These are phyloP conservation scores for Zoanthus sociatus DNA, from an alignment of 92 coral and sea anemone species.

Conservation along the genomic window DNA sequence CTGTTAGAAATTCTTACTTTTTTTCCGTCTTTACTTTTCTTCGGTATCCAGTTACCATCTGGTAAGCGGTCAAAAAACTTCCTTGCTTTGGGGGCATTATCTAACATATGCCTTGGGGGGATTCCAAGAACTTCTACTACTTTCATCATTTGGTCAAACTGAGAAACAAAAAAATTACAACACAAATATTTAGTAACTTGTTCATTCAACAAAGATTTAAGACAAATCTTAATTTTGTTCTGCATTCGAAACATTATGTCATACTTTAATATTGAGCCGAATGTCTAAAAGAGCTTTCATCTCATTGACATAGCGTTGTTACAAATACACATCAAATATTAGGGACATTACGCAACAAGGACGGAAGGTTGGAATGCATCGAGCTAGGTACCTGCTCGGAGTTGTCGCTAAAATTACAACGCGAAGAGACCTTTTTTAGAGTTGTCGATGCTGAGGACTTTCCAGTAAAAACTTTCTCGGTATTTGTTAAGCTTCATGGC, in stretches of 20 bases:
- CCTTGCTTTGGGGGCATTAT: conserved; percentile 92
- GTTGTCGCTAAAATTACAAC: no score
- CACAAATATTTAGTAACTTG: not conserved
- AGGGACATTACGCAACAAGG: no score
- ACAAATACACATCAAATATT: no score
- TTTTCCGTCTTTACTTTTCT: conserved; percentile 91
- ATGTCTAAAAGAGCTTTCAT: no score
- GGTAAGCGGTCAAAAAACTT: conserved; percentile 94
- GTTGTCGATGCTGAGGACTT: no score
- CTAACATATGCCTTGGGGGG: conserved; percentile 94
- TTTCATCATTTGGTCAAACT: conserved; percentile 99
- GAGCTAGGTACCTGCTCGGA: no score
- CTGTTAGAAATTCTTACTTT: conserved; percentile 64
- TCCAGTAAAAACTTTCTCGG: no score
- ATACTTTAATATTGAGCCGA: no score
- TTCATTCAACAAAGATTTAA: not conserved
- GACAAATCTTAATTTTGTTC: not conserved
- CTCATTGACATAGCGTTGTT: no score
- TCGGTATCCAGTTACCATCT: conserved; percentile 89
- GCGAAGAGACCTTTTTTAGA: no score
- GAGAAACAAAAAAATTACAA: not conserved
- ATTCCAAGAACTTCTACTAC: conserved; percentile 95
- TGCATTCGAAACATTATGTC: not conserved
- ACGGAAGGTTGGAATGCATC: no score
- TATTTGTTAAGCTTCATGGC: no score